Percentiles rank a stretch among this genome's conserved stretches.
phyloP scores from a whole-genome alignment of 2,113 vertebrate genomes.

The Erythrocebus patas region DNA sequence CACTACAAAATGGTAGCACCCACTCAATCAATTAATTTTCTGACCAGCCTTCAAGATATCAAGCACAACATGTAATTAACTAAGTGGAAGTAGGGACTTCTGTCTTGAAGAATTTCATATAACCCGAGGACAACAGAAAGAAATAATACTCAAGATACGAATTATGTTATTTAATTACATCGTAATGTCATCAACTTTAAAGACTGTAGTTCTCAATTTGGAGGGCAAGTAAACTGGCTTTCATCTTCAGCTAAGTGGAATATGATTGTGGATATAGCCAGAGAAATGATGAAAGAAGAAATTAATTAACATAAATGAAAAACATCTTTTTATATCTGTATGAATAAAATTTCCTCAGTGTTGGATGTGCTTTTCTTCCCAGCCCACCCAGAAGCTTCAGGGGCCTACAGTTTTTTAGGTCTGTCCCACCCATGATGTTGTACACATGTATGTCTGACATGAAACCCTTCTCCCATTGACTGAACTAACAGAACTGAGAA shows the following conservation, averaged over 20 bases:
- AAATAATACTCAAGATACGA: neutral
- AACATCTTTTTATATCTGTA: neutral
- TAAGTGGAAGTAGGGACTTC: neutral
- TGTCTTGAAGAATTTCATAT: neutral
- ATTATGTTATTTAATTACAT: neutral
- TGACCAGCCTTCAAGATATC: neutral
- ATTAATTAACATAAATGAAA: slow-evolving; percentile 28
- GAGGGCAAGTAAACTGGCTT: neutral
- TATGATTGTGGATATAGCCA: neutral
- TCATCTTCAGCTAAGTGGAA: neutral
- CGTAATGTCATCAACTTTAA: neutral
- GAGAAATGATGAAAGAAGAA: slow-evolving; percentile 13
- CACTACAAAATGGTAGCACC: neutral
- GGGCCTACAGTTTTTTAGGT: neutral
- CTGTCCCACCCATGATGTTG: fast-evolving
- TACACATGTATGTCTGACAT: neutral
- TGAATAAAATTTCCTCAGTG: neutral
- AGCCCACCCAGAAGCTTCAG: neutral
- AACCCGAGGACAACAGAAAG: neutral
- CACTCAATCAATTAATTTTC: neutral
- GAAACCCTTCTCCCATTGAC: neutral
- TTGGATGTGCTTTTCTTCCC: neutral
- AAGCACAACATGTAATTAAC: neutral
- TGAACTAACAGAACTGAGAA: neutral
- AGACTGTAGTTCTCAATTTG: neutral